phyloP scores from a whole-genome alignment of 1,140 invertebrate species.

The Diorhabda sublineata region DNA sequence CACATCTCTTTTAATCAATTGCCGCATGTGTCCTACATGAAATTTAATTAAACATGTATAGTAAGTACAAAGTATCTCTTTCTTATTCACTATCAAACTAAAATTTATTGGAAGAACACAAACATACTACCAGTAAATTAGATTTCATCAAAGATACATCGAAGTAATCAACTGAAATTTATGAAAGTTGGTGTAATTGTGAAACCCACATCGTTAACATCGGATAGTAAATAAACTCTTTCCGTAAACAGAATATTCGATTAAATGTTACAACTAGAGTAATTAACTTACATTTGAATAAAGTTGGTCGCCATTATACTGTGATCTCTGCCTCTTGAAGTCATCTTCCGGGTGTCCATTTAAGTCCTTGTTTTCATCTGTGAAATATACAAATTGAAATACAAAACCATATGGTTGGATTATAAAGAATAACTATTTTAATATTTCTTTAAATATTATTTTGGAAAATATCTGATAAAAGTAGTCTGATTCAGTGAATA shows the following conservation, averaged over 20 bases:
- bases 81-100: neutral
- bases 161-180: neutral
- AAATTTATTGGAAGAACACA: neutral
- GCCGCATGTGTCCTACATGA: too few species aligned
- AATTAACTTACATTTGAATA: conserved; percentile 76
- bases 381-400: conserved; percentile 44
- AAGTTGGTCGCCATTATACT: conserved; percentile 85
- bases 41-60: too few species aligned
- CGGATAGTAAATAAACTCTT: neutral
- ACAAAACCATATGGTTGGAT: neutral
- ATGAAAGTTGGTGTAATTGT: neutral
- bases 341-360: conserved; percentile 81
- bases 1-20: too few species aligned
- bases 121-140: neutral
- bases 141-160: conserved; percentile 2
- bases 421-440: too few species aligned
- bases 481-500: too few species aligned
- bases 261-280: conserved; percentile 14
- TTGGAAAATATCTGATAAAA: too few species aligned
- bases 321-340: conserved; percentile 76
- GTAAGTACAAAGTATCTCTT: too few species aligned
- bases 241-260: conserved; percentile 14
- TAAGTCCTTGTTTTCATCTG: conserved; percentile 81
- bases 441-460: too few species aligned
- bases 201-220: conserved; percentile 2